Percentiles rank a stretch among this genome's conserved stretches.
These are phyloP conservation scores for Pegoplata infirma DNA, from an alignment of 2,888 invertebrate genomes.

Conservation along the genomic window DNA sequence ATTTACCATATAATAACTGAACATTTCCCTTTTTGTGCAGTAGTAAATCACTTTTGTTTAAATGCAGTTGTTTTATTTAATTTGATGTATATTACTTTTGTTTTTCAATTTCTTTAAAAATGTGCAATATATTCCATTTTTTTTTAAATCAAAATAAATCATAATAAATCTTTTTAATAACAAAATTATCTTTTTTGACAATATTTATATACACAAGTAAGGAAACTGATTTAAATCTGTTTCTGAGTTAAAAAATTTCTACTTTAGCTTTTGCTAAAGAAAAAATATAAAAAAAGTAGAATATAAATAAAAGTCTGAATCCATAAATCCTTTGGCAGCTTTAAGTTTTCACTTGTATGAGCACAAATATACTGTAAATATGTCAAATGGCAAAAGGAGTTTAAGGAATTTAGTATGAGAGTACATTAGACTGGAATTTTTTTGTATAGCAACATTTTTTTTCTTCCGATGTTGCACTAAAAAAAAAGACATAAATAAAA, in stretches of 20 bases:
- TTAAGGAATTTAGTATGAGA: too few relatives aligned
- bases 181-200: neutral
- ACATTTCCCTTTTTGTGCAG: neutral
- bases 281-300: neutral
- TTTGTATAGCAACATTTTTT: too few relatives aligned
- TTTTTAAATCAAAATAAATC: neutral
- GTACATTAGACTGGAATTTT: too few relatives aligned
- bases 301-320: slow-evolving; percentile 6
- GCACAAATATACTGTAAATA: neutral
- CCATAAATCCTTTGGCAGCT: slow-evolving; percentile 45
- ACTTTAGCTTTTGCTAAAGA: neutral
- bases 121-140: neutral
- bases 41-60: neutral
- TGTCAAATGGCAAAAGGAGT: neutral
- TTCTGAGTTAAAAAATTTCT: neutral
- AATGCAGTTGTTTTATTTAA: too few relatives aligned
- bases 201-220: neutral
- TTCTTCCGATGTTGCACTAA: too few relatives aligned
- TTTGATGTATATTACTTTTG: neutral
- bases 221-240: neutral
- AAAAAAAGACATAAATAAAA: too few relatives aligned
- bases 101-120: neutral
- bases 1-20: neutral
- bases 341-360: slow-evolving; percentile 27
- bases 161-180: neutral